A percentile compares a stretch with the other conserved stretches of the same genome.
These are phyloP conservation scores for Apteryx owenii DNA, from an alignment of 2,113 vertebrate genomes.

Conservation along the genomic window DNA sequence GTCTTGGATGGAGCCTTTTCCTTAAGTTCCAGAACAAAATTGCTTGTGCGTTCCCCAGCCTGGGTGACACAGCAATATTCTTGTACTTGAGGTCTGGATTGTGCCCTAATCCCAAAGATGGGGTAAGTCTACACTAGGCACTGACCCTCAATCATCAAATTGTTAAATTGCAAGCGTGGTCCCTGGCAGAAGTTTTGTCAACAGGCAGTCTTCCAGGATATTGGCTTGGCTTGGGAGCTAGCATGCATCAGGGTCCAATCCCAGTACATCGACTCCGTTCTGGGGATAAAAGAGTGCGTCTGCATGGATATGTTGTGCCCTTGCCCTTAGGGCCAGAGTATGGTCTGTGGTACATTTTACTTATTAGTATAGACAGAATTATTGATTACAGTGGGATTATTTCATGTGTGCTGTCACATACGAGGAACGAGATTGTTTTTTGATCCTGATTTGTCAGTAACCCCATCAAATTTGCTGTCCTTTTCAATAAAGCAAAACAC, in stretches of 20 bases:
- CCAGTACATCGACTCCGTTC: rapidly evolving
- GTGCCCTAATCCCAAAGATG: neutral
- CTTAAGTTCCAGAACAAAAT: neutral
- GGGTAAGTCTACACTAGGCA: neutral
- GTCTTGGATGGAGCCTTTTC: neutral
- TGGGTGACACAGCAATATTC: neutral
- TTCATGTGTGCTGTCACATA: neutral
- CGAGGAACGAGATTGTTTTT: neutral
- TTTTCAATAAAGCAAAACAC: neutral
- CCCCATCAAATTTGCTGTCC: neutral
- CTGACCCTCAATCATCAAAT: neutral
- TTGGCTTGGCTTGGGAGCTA: neutral
- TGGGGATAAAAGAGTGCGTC: rapidly evolving
- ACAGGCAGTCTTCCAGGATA: neutral
- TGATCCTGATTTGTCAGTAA: neutral
- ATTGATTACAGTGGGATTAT: neutral
- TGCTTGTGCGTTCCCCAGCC: neutral
- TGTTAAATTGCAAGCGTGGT: neutral
- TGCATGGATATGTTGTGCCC: neutral
- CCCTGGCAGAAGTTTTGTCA: neutral
- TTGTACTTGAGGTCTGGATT: neutral
- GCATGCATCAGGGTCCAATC: rapidly evolving
- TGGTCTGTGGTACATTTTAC: neutral
- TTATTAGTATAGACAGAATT: neutral
- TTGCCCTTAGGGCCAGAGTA: neutral